These are phyloP conservation scores for Drosophila picticornis DNA, from an alignment of 2,888 invertebrate species.

Conservation along the genomic window DNA sequence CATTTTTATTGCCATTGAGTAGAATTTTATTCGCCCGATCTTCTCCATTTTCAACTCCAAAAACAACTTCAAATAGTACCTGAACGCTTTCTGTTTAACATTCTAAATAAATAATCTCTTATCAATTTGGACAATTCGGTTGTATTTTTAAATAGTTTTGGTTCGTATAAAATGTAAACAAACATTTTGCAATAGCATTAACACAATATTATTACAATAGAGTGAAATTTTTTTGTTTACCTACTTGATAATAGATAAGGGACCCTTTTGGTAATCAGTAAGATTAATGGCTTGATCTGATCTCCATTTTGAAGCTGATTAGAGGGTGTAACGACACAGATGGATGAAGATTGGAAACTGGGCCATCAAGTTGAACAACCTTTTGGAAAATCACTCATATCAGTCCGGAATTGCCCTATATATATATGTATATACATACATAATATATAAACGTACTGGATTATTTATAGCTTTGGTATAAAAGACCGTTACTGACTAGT, in stretches of 20 bases:
- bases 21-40: background rate
- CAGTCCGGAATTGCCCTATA: background rate
- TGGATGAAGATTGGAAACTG: background rate
- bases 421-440: background rate
- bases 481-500: conserved; percentile 5
- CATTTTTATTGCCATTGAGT: background rate
- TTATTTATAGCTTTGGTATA: background rate
- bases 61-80: background rate
- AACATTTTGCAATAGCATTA: background rate
- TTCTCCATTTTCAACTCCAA: background rate
- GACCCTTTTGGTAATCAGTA: background rate
- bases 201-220: conserved; percentile 16
- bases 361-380: conserved; percentile 13
- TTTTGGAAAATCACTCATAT: background rate
- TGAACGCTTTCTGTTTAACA: background rate
- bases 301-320: background rate
- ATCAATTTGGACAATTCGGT: background rate
- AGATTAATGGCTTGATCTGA: background rate
- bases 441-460: background rate
- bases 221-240: conserved; percentile 11
- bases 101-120: background rate
- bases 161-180: conserved; percentile 1
- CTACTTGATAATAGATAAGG: background rate
- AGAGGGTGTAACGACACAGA: background rate
- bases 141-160: background rate